A percentile compares a stretch with the other conserved stretches of the same genome.
These are phyloP conservation scores for Exaiptasia diaphana DNA, from an alignment of 64 coral and sea anemone species.

Conservation along the genomic window DNA sequence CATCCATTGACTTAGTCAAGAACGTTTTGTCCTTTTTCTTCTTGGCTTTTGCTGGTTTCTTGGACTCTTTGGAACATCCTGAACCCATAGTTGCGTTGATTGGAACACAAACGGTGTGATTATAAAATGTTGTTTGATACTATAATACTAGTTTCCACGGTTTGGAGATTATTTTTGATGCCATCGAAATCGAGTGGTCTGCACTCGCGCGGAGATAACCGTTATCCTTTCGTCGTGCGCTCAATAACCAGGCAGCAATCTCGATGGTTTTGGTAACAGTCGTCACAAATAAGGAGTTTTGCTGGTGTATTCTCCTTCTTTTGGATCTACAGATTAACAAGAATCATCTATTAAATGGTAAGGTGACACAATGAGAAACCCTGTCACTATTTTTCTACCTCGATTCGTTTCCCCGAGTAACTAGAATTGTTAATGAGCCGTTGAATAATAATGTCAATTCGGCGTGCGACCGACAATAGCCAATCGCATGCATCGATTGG, in stretches of 20 bases:
- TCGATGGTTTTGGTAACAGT: too few species aligned
- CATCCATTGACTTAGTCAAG: conserved; percentile 59
- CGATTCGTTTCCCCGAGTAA: conserved; percentile 50
- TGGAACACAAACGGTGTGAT: too few species aligned
- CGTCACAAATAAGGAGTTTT: not conserved
- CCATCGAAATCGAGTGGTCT: too few species aligned
- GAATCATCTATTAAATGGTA: conserved; percentile 32
- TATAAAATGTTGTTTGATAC: too few species aligned
- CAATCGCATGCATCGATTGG: conserved; percentile 19
- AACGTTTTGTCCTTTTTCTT: conserved; percentile 56
- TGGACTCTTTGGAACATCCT: conserved; percentile 74
- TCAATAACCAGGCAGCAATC: not conserved
- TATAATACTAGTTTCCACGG: too few species aligned
- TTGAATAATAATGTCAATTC: conserved; percentile 52
- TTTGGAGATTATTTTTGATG: too few species aligned
- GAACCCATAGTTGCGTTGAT: conserved; percentile 70
- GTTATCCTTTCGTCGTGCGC: not conserved
- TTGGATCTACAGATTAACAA: not conserved
- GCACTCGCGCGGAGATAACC: too few species aligned
- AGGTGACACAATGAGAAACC: conserved; percentile 39
- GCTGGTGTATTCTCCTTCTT: not conserved
- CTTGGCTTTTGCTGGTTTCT: conserved; percentile 2
- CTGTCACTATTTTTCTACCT: conserved; percentile 4
- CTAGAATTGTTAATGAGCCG: conserved; percentile 65
- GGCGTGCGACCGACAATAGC: conserved; percentile 19